Percentiles rank a stretch among this genome's conserved stretches.
phyloP scores from a whole-genome alignment of 2,888 invertebrate species.

The Nomada flava region DNA sequence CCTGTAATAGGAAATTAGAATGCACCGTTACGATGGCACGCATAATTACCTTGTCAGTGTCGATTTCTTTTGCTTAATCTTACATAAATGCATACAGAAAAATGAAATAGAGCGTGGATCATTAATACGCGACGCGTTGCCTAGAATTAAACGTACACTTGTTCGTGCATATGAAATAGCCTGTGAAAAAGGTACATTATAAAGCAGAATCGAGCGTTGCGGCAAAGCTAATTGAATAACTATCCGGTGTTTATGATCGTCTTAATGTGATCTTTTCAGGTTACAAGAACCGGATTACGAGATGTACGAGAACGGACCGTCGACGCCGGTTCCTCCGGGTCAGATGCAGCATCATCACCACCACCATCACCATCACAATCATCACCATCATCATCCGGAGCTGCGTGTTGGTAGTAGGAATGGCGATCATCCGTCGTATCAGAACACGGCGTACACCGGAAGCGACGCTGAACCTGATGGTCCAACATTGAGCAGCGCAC shows the following conservation, averaged over 20 bases:
- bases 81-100: not conserved
- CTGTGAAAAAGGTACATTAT: not conserved
- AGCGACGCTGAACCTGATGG: conserved; percentile 86
- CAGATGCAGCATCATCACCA: conserved; percentile 74
- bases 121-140: not conserved
- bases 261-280: conserved; percentile 70
- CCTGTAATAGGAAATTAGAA: conserved; percentile 26
- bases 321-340: conserved; percentile 76
- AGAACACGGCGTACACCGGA: conserved; percentile 88
- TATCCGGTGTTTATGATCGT: conserved; percentile 7
- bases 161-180: not conserved
- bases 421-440: conserved; percentile 87
- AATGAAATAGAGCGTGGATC: not conserved
- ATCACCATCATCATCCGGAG: conserved; percentile 76
- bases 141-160: conserved; percentile 5
- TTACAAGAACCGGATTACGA: conserved; percentile 83
- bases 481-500: conserved; percentile 86
- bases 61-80: conserved; percentile 4
- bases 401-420: conserved; percentile 71
- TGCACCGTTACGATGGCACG: conserved; percentile 24
- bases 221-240: not conserved
- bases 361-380: conserved; percentile 75
- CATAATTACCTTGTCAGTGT: conserved; percentile 26
- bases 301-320: conserved; percentile 83
- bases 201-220: not conserved